Percentiles rank a stretch among this genome's conserved stretches.
These are phyloP conservation scores for Morus bassanus DNA, from an alignment of 2,797 vertebrate species.

Conservation along the genomic window DNA sequence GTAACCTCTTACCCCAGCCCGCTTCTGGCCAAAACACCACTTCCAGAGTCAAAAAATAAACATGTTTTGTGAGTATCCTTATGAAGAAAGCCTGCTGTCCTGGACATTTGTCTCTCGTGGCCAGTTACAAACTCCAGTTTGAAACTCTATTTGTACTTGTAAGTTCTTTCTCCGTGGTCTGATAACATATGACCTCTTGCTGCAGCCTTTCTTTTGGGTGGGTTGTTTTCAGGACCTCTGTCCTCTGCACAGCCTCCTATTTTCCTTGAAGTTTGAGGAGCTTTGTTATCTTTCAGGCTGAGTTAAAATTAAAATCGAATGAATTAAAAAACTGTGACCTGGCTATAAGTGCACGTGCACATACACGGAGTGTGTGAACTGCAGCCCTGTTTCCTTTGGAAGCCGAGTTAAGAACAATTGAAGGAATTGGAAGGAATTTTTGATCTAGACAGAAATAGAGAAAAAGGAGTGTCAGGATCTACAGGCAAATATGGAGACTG, in stretches of 20 bases:
- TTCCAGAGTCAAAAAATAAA: not conserved
- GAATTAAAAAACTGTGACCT: not conserved
- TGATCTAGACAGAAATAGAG: conserved; percentile 29
- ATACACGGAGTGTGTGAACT: not conserved
- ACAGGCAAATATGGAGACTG: not conserved
- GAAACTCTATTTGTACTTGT: not conserved
- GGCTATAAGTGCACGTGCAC: accelerated
- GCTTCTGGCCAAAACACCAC: not conserved
- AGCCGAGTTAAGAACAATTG: conserved; percentile 31
- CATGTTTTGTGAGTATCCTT: not conserved
- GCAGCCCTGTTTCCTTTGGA: not conserved
- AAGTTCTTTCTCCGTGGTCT: not conserved
- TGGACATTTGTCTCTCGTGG: not conserved
- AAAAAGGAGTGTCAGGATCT: not conserved
- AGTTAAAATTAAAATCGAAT: conserved; percentile 5
- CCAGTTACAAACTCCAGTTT: not conserved
- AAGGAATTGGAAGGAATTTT: conserved; percentile 48
- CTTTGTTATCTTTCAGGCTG: not conserved
- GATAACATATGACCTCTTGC: not conserved
- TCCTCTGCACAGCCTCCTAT: not conserved
- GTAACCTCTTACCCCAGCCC: not conserved
- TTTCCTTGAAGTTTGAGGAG: not conserved
- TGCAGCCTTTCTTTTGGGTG: not conserved
- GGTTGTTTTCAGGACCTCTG: conserved; percentile 14
- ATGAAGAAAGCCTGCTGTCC: not conserved